Conservation (phyloP, 2,888 invertebrate genomes). For the Drosophila nr. perissopoda region DNA sequence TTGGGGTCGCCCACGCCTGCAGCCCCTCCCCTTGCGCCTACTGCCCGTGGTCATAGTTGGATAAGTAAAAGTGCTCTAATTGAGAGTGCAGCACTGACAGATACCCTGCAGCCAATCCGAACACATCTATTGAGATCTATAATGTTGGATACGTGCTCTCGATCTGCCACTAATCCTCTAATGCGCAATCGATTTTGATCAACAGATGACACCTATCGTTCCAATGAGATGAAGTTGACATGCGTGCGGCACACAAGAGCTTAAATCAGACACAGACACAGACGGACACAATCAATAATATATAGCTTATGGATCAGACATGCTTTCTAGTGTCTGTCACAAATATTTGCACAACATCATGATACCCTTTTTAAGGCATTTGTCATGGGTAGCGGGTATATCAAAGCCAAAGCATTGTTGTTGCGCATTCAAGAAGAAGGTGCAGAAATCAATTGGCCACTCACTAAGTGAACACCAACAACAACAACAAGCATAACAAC, state of each 20-base stretch:
- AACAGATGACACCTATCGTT: background rate
- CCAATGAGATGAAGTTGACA: background rate
- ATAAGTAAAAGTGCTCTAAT: background rate
- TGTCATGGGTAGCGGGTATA: background rate
- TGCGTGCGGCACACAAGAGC: background rate
- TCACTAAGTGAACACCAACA: constrained; percentile 22
- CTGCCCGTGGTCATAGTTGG: constrained; percentile 1
- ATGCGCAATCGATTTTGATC: background rate
- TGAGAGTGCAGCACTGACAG: background rate
- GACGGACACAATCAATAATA: background rate
- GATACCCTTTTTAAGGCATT: background rate
- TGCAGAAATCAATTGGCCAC: constrained; percentile 59
- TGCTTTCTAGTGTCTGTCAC: background rate
- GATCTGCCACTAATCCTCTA: background rate
- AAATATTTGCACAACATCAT: background rate
- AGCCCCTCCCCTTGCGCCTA: background rate
- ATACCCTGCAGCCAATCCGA: background rate
- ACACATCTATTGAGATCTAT: background rate
- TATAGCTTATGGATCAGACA: background rate
- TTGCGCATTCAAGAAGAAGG: constrained; percentile 34
- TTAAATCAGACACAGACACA: background rate
- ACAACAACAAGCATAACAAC: background rate
- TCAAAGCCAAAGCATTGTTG: background rate
- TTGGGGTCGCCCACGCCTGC: constrained; percentile 24
- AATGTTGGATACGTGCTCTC: background rate